Conservation (phyloP, 2,888 invertebrate genomes). For the Piscicola geometra region DNA sequence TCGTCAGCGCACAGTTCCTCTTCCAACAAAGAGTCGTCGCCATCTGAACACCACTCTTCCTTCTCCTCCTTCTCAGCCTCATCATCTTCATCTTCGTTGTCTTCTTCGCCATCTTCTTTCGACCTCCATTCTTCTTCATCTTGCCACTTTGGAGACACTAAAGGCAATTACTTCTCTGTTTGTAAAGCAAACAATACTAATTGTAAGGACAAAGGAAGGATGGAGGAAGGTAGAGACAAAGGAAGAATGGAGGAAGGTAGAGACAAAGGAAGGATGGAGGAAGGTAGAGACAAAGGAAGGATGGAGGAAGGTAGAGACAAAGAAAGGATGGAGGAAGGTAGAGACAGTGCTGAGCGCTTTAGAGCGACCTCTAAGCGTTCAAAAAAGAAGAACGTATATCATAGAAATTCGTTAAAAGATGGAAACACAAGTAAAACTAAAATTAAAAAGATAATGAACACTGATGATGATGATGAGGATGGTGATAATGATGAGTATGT, state of each 20-base stretch:
- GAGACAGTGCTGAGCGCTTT: no score
- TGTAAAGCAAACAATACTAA: not conserved
- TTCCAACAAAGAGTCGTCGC: conserved; percentile 8
- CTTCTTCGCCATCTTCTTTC: not conserved
- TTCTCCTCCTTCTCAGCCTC: not conserved
- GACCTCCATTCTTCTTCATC: not conserved
- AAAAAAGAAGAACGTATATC: no score
- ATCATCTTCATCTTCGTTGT: not conserved
- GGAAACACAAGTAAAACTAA: no score
- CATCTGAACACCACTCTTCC: conserved; percentile 3
- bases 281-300: no score
- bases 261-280: no score
- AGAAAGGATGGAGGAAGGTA: no score
- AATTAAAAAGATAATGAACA: no score
- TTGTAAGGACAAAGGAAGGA: not conserved
- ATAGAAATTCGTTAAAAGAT: no score
- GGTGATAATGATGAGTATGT: not conserved
- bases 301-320: no score
- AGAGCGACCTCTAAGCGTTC: no score
- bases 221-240: not conserved
- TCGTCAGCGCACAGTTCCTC: not conserved
- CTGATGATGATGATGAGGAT: no score
- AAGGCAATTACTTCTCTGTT: not conserved
- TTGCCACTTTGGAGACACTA: not conserved
- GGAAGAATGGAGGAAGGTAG: no score